Evolutionary conservation across 2,113 vertebrate genomes (phyloP).

Genomic region (Tragelaphus imberbis): DNA sequence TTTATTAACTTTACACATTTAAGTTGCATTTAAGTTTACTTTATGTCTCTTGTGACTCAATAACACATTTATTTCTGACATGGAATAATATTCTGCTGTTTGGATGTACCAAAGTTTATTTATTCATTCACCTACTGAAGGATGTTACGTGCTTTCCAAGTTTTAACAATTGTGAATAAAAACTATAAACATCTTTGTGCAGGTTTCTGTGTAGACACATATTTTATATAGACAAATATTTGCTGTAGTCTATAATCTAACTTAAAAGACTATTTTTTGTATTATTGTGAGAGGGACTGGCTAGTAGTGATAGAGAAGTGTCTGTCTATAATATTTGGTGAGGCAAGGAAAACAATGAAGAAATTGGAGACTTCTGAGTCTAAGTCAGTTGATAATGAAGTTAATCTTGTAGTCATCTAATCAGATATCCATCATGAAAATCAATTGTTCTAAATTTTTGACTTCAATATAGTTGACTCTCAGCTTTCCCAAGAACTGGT

Average conservation of each 20-base stretch:
- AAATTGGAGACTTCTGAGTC: background rate
- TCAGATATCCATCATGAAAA: background rate
- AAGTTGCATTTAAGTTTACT: background rate
- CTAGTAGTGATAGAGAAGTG: background rate
- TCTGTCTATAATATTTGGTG: background rate
- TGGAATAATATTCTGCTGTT: background rate
- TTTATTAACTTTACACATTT: background rate
- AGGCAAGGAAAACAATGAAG: background rate
- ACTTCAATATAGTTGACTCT: background rate
- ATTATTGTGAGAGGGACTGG: background rate
- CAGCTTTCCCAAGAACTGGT: background rate
- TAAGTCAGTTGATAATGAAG: background rate
- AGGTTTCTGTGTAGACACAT: background rate
- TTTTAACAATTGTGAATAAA: background rate
- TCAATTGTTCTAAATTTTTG: background rate
- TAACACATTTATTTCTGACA: background rate
- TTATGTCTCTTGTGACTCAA: background rate
- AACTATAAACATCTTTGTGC: background rate
- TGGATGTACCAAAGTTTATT: background rate
- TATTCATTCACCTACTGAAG: background rate
- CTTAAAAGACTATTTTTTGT: background rate
- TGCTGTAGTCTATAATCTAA: background rate
- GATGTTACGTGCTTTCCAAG: background rate
- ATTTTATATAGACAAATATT: background rate
- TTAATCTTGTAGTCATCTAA: background rate